Evolutionary conservation across 2,888 invertebrate species (phyloP).

Genomic region (Ptycholaimellus sp.): DNA sequence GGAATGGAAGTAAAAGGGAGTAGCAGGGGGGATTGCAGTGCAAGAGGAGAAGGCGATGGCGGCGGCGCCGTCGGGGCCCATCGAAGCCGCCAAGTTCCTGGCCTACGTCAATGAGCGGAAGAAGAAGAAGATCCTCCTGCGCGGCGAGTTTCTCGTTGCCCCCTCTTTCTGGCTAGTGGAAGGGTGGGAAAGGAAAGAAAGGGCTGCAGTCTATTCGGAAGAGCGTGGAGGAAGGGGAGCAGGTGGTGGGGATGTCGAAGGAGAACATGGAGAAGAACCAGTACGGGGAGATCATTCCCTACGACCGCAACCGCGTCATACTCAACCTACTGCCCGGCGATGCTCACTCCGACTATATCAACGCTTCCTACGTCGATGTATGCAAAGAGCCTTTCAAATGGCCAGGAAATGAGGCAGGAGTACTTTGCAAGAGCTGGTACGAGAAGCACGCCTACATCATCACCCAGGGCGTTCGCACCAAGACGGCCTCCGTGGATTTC

Average conservation of each 20-base stretch:
- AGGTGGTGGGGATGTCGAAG: too few species aligned
- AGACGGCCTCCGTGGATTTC: constrained; percentile 63
- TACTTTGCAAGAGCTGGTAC: constrained; percentile 21
- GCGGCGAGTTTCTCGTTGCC: constrained; percentile 24
- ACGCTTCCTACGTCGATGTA: constrained; percentile 25
- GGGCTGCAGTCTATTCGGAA: too few species aligned
- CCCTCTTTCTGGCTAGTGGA: constrained; percentile 2
- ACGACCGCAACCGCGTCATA: constrained; percentile 24
- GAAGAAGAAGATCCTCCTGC: constrained; percentile 25
- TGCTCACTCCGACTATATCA: constrained; percentile 22
- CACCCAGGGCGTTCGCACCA: constrained; percentile 50
- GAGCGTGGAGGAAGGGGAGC: too few species aligned
- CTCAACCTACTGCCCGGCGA: constrained; percentile 14
- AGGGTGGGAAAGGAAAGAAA: too few species aligned
- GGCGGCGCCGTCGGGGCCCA: constrained; percentile 20
- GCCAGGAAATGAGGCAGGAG: too few species aligned
- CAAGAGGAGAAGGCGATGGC: constrained; percentile 27
- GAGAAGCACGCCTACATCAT: constrained; percentile 24
- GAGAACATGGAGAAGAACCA: too few species aligned
- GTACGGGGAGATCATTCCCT: constrained; percentile 24
- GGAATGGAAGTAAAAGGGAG: too few species aligned
- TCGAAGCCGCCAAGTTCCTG: constrained; percentile 22
- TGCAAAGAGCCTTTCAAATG: constrained; percentile 8
- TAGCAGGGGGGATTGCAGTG: too few species aligned
- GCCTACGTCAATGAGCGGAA: constrained; percentile 22